Percentiles rank a stretch among this genome's conserved stretches.
These are phyloP conservation scores for Phymorhynchus buccinoides DNA, from an alignment of 1,140 invertebrate genomes.

Conservation along the genomic window DNA sequence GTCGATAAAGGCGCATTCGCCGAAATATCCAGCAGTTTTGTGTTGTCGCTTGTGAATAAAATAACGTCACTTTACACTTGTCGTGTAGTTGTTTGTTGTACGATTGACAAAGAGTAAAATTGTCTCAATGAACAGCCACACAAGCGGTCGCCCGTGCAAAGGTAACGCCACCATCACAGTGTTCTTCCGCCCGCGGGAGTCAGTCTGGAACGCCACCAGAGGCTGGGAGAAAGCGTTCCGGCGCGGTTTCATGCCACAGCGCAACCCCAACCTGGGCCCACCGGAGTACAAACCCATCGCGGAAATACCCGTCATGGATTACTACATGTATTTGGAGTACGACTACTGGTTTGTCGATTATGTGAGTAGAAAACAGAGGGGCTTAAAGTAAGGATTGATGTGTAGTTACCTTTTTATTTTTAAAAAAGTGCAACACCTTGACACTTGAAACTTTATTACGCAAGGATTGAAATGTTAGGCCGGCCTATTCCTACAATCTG, in stretches of 20 bases:
- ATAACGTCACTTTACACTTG: no score
- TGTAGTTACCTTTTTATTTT: no score
- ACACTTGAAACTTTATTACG: no score
- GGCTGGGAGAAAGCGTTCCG: conserved; percentile 45
- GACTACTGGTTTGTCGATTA: conserved; percentile 53
- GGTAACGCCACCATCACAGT: conserved; percentile 91
- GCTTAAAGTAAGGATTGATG: no score
- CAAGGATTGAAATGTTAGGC: no score
- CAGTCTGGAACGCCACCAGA: conserved; percentile 41
- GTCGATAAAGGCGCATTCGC: no score
- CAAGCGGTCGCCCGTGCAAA: conserved; percentile 72
- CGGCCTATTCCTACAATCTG: no score
- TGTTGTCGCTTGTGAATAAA: no score
- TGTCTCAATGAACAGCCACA: conserved; percentile 74
- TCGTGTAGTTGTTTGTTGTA: no score
- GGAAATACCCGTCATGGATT: conserved; percentile 44
- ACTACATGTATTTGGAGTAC: conserved; percentile 44
- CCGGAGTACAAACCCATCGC: conserved; percentile 34
- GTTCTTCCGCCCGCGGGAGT: conserved; percentile 66
- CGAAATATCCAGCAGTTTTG: no score
- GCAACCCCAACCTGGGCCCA: conserved; percentile 26
- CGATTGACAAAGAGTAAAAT: no score
- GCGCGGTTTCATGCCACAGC: neutral
- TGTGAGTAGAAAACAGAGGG: conserved; percentile 47
- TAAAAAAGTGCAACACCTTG: no score